Conservation (phyloP, 2,113 vertebrate species). For the Ptilorrhoa leucosticta region DNA sequence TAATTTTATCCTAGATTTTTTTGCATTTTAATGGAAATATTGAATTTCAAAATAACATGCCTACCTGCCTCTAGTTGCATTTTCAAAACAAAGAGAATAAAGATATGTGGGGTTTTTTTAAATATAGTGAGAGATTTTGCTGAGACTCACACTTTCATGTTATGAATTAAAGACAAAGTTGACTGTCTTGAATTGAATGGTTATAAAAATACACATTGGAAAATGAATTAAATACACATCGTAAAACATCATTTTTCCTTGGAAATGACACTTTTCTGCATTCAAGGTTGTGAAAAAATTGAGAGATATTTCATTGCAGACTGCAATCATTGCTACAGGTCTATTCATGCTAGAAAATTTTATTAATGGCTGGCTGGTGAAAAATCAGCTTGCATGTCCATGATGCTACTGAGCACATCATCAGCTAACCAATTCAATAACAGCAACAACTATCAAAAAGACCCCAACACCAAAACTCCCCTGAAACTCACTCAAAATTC, state of each 20-base stretch:
- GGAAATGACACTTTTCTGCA: background rate
- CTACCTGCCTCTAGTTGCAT: background rate
- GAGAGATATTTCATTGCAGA: background rate
- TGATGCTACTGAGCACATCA: background rate
- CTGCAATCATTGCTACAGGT: background rate
- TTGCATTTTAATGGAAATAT: background rate
- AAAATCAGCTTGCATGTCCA: background rate
- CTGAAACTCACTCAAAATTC: background rate
- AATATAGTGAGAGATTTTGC: background rate
- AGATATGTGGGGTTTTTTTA: background rate
- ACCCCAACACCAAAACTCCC: fast-evolving
- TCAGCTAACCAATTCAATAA: background rate
- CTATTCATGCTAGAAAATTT: background rate
- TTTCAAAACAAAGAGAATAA: background rate
- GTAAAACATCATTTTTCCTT: background rate
- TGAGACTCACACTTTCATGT: background rate
- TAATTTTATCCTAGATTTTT: background rate
- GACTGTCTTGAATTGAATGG: background rate
- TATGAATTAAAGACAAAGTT: background rate
- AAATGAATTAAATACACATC: background rate
- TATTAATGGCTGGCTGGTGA: background rate
- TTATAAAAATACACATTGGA: background rate
- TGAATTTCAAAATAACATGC: background rate
- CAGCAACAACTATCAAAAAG: background rate
- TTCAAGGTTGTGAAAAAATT: background rate